Base-by-base conservation (phyloP, 1,140 invertebrate species). In the Bombus consobrinus region DNA sequence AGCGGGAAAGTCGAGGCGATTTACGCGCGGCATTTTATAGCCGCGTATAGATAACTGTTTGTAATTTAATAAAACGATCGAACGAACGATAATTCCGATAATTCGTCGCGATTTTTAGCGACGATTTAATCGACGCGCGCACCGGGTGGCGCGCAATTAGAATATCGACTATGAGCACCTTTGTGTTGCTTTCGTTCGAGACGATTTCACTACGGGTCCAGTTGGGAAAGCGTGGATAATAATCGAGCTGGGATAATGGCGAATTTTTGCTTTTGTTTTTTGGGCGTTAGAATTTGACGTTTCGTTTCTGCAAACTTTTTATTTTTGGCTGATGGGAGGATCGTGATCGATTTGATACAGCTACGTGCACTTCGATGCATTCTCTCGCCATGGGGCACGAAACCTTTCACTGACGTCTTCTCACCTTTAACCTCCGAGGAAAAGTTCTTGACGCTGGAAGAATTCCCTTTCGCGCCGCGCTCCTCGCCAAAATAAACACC, bases 1-100 rank as follows among this genome's bases (percentile, higher is more conserved):
- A 22, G 64, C 43, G 74, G 74, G 75, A 78, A 83, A 78, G 82
- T 69, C 25, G 82, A 9, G 57, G 2, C 75, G 57, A 78, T 78
- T 37, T 25, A 12, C n/a, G 39, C 39, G 3, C 4, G 3, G 8
- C 3, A 18, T 43, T 73, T 43, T 32, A 10, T 37, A 13, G 6
- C 34, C 1, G 4, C 66, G 15, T 37, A 57, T 37, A 28, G 66
- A 53, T 74, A 59, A 28, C 43, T 5, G 71, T 64, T 78, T 59
- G 69, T 83, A 69, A 83, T 83, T 83, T 69, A 77, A 78, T 78
- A 78, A 78, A 34, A 37, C 25, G 37, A 18, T 28, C 43, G 47
- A 43, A 69, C 3, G 39, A n/a, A 22, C 81, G 64, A 71, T 78
- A 25, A 47, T 81, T 57, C 28, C 47, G n/a, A 53, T 53, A 53